These are phyloP conservation scores for Branchinecta lindahli DNA, from an alignment of 1,140 invertebrate genomes.

Conservation along the genomic window DNA sequence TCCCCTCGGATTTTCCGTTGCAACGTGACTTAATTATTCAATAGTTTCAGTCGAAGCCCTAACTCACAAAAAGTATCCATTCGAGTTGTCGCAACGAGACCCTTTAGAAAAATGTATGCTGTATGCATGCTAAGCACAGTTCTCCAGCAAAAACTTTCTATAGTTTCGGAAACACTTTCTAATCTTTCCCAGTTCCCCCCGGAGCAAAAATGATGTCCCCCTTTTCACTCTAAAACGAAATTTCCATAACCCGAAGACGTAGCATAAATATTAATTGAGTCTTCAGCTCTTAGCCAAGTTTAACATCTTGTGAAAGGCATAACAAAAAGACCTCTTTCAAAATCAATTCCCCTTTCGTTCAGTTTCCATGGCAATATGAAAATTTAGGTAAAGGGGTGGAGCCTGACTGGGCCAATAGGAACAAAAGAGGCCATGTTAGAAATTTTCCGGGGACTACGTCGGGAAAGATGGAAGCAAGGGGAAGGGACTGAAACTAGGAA, in stretches of 20 bases:
- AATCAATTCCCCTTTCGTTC: not conserved
- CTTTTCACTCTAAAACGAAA: not conserved
- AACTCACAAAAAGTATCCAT: no score
- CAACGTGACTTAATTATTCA: no score
- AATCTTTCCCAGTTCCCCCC: not conserved
- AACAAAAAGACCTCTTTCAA: conserved; percentile 10
- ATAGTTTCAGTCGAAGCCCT: no score
- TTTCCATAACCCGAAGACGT: conserved; percentile 1
- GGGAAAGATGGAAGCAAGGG: no score
- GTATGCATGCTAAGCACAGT: no score
- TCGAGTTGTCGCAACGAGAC: no score
- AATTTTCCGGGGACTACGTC: no score
- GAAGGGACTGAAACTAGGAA: no score
- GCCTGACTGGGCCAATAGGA: not conserved
- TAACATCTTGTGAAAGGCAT: not conserved
- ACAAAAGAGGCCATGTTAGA: not conserved
- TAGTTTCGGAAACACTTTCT: not conserved
- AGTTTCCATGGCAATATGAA: conserved; percentile 2
- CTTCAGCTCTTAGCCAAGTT: conserved; percentile 5
- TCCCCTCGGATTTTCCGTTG: no score
- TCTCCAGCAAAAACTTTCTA: no score
- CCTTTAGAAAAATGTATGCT: no score
- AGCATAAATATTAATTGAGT: conserved; percentile 2
- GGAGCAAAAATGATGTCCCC: not conserved
- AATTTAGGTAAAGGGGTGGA: not conserved